Evolutionary conservation across 2,888 invertebrate species (phyloP).

Genomic region (Amblyteles armatorius): DNA sequence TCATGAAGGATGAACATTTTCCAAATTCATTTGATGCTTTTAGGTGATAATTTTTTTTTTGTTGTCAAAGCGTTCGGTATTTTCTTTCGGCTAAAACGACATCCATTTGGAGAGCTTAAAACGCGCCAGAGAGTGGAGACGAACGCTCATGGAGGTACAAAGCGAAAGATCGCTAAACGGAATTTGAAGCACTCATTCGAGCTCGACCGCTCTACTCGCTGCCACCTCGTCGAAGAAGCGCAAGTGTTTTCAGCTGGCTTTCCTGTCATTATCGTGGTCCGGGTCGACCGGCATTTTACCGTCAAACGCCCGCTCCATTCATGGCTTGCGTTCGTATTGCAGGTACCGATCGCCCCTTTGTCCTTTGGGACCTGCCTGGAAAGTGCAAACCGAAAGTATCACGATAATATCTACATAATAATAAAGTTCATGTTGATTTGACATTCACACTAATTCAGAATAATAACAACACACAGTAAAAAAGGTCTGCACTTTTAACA

Average conservation of each 20-base stretch:
- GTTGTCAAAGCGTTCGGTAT: slow-evolving; percentile 7
- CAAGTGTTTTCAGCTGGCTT: slow-evolving; percentile 72
- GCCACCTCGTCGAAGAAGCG: slow-evolving; percentile 46
- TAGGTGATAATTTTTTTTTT: slow-evolving; percentile 2
- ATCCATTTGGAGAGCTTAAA: slow-evolving; percentile 79
- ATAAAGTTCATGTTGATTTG: too few relatives aligned
- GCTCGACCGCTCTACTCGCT: slow-evolving; percentile 25
- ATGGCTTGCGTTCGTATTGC: slow-evolving; percentile 9
- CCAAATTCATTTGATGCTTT: slow-evolving; percentile 5
- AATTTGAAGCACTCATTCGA: slow-evolving; percentile 58
- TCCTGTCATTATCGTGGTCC: slow-evolving; percentile 80
- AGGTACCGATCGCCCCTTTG: slow-evolving; percentile 39
- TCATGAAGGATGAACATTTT: not conserved
- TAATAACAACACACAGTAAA: too few relatives aligned
- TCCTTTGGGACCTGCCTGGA: not conserved
- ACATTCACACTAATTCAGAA: too few relatives aligned
- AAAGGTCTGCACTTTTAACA: too few relatives aligned
- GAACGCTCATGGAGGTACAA: slow-evolving; percentile 73
- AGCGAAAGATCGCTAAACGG: slow-evolving; percentile 78
- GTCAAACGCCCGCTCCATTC: slow-evolving; percentile 43
- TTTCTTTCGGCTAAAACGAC: slow-evolving; percentile 54
- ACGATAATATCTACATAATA: too few relatives aligned
- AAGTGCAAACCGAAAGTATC: too few relatives aligned
- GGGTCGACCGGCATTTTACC: slow-evolving; percentile 52
- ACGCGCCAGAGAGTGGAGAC: slow-evolving; percentile 72